Evolutionary conservation across 2,797 vertebrate genomes (phyloP).

Genomic region (Aeoliscus strigatus): DNA sequence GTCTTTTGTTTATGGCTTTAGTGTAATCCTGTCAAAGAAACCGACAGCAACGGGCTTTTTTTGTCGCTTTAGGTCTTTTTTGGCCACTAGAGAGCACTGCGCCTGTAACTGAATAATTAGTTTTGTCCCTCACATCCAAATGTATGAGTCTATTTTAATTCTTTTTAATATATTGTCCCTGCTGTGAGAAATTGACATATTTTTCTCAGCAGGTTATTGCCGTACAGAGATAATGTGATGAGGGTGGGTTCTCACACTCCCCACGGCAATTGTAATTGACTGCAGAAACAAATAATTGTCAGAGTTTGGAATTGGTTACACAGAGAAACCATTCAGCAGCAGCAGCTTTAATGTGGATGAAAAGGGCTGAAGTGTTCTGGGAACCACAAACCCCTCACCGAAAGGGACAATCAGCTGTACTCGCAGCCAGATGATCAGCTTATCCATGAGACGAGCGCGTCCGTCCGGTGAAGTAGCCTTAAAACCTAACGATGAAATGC

Average conservation of each 20-base stretch:
- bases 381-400: slow-evolving; percentile 32
- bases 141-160: slow-evolving; percentile 7
- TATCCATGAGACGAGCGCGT: too few relatives aligned
- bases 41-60: slow-evolving; percentile 13
- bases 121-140: slow-evolving; percentile 15
- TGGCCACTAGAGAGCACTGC: slow-evolving; percentile 56
- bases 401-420: slow-evolving; percentile 59
- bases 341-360: slow-evolving; percentile 48
- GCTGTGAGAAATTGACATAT: slow-evolving; percentile 37
- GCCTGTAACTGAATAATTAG: slow-evolving; percentile 32
- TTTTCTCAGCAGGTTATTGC: slow-evolving; percentile 49
- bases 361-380: slow-evolving; percentile 8
- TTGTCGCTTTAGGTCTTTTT: slow-evolving; percentile 23
- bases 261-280: slow-evolving; percentile 56
- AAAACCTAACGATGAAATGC: slow-evolving; percentile 68
- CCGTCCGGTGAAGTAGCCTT: slow-evolving; percentile 64
- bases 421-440: slow-evolving; percentile 23
- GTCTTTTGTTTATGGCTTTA: slow-evolving; percentile 60
- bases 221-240: slow-evolving; percentile 52
- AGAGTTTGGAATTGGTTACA: slow-evolving; percentile 59
- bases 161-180: slow-evolving; percentile 8
- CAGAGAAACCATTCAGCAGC: slow-evolving; percentile 32
- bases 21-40: slow-evolving; percentile 58
- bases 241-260: slow-evolving; percentile 42
- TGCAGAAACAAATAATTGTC: slow-evolving; percentile 61